A percentile compares a stretch with the other conserved stretches of the same genome.
These are phyloP conservation scores for Lamellibrachia columna DNA, from an alignment of 2,888 invertebrate species.

Conservation along the genomic window DNA sequence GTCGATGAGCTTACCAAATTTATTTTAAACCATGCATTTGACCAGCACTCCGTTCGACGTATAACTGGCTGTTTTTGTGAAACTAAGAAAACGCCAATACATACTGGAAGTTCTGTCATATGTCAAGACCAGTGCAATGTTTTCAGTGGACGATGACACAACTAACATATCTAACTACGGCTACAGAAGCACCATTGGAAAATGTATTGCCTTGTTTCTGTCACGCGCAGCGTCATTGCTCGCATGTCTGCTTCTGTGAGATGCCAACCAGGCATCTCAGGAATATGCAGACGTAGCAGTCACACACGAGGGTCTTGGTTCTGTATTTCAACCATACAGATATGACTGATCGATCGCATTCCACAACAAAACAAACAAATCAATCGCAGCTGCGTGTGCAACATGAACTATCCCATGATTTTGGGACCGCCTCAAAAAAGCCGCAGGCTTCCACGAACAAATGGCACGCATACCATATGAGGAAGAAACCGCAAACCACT, in stretches of 20 bases:
- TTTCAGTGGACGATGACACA: not conserved
- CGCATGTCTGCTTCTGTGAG: not conserved
- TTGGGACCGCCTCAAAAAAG: not conserved
- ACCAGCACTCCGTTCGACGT: not conserved
- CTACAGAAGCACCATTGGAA: slow-evolving; percentile 16
- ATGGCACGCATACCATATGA: not conserved
- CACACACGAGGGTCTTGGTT: not conserved
- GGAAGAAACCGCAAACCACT: not conserved
- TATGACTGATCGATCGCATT: not conserved
- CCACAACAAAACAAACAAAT: not conserved
- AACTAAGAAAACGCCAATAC: not conserved
- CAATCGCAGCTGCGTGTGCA: not conserved
- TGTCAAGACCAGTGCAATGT: not conserved
- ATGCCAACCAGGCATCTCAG: not conserved
- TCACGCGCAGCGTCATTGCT: not conserved
- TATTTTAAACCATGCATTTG: not conserved
- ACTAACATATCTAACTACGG: not conserved
- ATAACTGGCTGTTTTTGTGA: not conserved
- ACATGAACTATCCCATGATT: not conserved
- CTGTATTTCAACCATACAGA: not conserved
- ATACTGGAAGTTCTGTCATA: not conserved
- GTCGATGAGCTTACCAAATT: not conserved
- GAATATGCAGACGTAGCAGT: not conserved
- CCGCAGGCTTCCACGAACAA: not conserved
- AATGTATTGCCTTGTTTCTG: not conserved